Evolutionary conservation across 2,113 vertebrate species (phyloP).

Genomic region (Hiodon tergisus): DNA sequence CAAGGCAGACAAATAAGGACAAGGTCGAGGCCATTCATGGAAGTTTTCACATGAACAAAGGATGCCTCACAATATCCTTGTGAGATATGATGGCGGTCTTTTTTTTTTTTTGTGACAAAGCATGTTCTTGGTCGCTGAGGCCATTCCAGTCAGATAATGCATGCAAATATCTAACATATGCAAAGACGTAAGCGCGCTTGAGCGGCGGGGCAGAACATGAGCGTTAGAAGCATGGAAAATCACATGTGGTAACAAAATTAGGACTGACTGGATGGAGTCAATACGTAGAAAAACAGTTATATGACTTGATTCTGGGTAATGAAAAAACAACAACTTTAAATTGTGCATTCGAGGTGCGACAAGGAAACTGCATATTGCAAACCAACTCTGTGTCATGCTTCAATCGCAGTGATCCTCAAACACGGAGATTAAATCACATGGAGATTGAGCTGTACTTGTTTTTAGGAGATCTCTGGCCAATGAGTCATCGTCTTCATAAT

Average conservation of each 20-base stretch:
- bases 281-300: neutral
- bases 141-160: slow-evolving; percentile 20
- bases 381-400: neutral
- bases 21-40: slow-evolving; percentile 36
- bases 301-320: neutral
- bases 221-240: too few relatives aligned
- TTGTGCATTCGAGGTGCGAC: neutral
- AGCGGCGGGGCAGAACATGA: too few relatives aligned
- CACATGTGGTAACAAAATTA: too few relatives aligned
- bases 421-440: slow-evolving; percentile 5
- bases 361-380: neutral
- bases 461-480: too few relatives aligned
- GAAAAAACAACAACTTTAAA: neutral
- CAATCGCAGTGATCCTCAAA: slow-evolving; percentile 9
- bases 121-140: neutral
- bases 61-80: slow-evolving; percentile 33
- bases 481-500: too few relatives aligned
- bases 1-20: slow-evolving; percentile 36
- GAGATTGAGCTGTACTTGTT: slow-evolving; percentile 1
- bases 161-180: slow-evolving; percentile 26
- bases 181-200: neutral
- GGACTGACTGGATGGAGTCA: neutral
- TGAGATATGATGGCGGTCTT: slow-evolving; percentile 14
- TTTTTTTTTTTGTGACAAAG: neutral
- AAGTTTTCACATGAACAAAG: slow-evolving; percentile 36